These are phyloP conservation scores for Pseudorectes ferrugineus DNA, from an alignment of 2,113 vertebrate species.

Conservation along the genomic window DNA sequence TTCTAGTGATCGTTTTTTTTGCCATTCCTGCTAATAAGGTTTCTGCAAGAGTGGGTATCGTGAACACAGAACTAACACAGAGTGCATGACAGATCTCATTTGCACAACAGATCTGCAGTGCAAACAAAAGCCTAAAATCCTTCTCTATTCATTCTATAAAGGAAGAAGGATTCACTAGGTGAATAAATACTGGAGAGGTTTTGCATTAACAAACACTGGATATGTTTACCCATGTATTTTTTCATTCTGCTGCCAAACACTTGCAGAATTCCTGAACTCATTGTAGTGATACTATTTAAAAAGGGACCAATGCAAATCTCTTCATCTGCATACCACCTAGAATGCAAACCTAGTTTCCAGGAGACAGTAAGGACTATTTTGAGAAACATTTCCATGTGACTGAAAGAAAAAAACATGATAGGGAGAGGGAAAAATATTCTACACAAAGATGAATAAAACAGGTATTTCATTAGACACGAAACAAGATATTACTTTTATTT, in stretches of 20 bases:
- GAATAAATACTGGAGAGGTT: background rate
- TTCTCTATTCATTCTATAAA: background rate
- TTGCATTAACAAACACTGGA: background rate
- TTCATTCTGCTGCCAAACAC: background rate
- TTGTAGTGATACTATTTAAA: background rate
- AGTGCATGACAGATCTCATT: constrained; percentile 19
- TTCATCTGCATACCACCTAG: background rate
- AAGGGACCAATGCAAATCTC: background rate
- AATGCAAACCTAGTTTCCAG: background rate
- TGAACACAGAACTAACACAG: background rate
- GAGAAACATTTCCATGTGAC: background rate
- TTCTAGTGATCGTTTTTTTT: background rate
- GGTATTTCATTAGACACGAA: background rate
- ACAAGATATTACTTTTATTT: background rate
- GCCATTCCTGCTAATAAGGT: background rate
- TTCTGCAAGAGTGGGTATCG: background rate
- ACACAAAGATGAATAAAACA: background rate
- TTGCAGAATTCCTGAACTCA: background rate
- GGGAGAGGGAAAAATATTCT: background rate
- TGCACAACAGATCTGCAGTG: background rate
- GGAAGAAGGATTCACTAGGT: background rate
- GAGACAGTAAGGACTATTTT: background rate
- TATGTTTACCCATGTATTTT: background rate
- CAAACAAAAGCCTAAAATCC: constrained; percentile 2
- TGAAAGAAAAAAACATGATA: background rate